These are phyloP conservation scores for Porites lutea DNA, from an alignment of 64 coral and sea anemone genomes.

Conservation along the genomic window DNA sequence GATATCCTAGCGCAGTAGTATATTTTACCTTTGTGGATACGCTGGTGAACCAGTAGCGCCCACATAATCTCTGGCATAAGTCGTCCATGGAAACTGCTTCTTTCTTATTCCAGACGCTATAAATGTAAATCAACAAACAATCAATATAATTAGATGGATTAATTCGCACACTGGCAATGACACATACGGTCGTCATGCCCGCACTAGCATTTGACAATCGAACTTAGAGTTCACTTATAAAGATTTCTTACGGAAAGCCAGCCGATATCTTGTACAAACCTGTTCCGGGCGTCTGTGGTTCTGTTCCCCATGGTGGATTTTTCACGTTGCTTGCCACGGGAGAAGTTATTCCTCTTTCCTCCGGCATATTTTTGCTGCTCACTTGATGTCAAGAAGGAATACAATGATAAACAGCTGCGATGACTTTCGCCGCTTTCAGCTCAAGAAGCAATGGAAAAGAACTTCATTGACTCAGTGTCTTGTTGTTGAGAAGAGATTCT, in stretches of 20 bases:
- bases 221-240: not conserved
- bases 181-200: no score
- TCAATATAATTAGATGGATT: constrained; percentile 33
- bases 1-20: no score
- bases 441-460: not conserved
- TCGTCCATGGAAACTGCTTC: constrained; percentile 75
- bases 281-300: constrained; percentile 62
- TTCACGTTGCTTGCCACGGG: constrained; percentile 61
- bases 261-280: not conserved
- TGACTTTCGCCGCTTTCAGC: not conserved
- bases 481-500: not conserved
- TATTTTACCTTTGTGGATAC: constrained; percentile 53
- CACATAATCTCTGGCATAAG: constrained; percentile 61
- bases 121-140: constrained; percentile 33
- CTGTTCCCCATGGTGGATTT: constrained; percentile 75
- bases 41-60: constrained; percentile 44
- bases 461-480: not conserved
- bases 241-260: not conserved
- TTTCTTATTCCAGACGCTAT: constrained; percentile 54
- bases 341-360: constrained; percentile 49
- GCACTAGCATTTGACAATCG: not conserved
- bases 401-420: constrained; percentile 15
- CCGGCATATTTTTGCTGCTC: constrained; percentile 34
- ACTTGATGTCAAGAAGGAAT: not conserved
- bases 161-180: constrained; percentile 13